These are phyloP conservation scores for Syngnathus scovelli DNA, from an alignment of 2,113 vertebrate genomes.

Conservation along the genomic window DNA sequence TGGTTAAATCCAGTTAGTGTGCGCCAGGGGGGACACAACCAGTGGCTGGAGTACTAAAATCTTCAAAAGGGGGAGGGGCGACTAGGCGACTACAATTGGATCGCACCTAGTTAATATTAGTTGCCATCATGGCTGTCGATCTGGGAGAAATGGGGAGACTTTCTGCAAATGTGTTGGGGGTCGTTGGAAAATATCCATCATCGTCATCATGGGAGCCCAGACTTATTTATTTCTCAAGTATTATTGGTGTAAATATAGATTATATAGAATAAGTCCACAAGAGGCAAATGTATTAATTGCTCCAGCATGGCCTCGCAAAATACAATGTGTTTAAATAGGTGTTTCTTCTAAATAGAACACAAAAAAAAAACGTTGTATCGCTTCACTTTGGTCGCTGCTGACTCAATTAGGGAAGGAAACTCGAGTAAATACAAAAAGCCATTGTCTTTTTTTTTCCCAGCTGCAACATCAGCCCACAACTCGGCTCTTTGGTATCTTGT, in stretches of 20 bases:
- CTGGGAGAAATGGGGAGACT: too few species aligned
- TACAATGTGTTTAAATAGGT: slow-evolving; percentile 79
- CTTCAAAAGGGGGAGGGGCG: neutral
- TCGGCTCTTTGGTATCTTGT: slow-evolving; percentile 53
- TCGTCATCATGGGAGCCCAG: too few species aligned
- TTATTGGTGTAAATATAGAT: slow-evolving; percentile 37
- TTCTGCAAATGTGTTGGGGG: too few species aligned
- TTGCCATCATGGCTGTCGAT: too few species aligned
- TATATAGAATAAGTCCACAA: slow-evolving; percentile 41
- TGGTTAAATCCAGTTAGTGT: slow-evolving; percentile 68
- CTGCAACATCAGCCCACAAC: slow-evolving; percentile 47
- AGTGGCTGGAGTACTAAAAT: slow-evolving; percentile 61
- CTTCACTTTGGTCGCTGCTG: slow-evolving; percentile 71
- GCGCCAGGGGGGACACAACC: slow-evolving; percentile 57
- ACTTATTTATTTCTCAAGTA: slow-evolving; percentile 51
- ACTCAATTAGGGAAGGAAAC: slow-evolving; percentile 82
- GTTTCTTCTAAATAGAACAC: slow-evolving; percentile 66
- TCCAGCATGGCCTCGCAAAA: slow-evolving; percentile 56
- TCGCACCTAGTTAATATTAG: too few species aligned
- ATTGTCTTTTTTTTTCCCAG: slow-evolving; percentile 67
- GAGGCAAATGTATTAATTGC: slow-evolving; percentile 68
- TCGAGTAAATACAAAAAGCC: slow-evolving; percentile 74
- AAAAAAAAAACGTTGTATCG: slow-evolving; percentile 70
- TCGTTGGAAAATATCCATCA: too few species aligned
- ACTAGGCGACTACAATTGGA: slow-evolving; percentile 29